These are phyloP conservation scores for Drosophila miranda DNA, from an alignment of 1,140 invertebrate genomes.

Conservation along the genomic window DNA sequence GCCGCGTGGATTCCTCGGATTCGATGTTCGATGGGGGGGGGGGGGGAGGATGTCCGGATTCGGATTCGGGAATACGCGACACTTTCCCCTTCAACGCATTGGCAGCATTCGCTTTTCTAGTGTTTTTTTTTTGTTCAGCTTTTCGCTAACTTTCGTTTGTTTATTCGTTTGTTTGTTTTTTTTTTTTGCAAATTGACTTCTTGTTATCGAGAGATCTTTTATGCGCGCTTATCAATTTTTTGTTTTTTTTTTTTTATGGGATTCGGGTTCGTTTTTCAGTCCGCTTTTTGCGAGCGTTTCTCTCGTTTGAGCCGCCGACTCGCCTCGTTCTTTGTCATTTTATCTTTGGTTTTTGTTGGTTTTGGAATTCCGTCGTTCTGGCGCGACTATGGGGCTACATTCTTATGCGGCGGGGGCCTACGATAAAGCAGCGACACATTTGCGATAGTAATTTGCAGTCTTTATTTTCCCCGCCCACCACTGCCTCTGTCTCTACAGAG, in stretches of 20 bases:
- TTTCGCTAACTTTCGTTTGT: constrained; percentile 65
- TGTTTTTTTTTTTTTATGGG: constrained; percentile 59
- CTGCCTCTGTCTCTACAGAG: too few relatives aligned
- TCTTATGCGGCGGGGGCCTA: constrained; percentile 25
- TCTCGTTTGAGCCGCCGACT: constrained; percentile 7
- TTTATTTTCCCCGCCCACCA: too few relatives aligned
- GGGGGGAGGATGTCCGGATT: constrained; percentile 1
- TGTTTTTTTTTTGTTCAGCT: constrained; percentile 33
- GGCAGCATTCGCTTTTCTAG: constrained; percentile 26
- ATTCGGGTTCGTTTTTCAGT: constrained; percentile 42
- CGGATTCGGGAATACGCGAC: constrained; percentile 1
- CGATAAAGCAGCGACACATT: constrained; percentile 23
- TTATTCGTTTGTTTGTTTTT: constrained; percentile 61
- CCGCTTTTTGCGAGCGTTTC: constrained; percentile 22
- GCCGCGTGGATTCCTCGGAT: constrained; percentile 24
- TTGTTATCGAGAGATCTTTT: constrained; percentile 37
- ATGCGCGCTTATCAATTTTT: constrained; percentile 57
- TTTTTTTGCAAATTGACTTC: constrained; percentile 64
- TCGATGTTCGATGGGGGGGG: constrained; percentile 19
- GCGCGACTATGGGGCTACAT: constrained; percentile 45
- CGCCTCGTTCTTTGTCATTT: constrained; percentile 74
- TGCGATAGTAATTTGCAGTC: constrained; percentile 27
- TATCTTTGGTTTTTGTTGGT: constrained; percentile 70
- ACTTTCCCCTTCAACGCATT: constrained; percentile 65
- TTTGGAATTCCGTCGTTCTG: constrained; percentile 44